phyloP scores from a whole-genome alignment of 2,888 invertebrate genomes.

The Drosophila longiperda region DNA sequence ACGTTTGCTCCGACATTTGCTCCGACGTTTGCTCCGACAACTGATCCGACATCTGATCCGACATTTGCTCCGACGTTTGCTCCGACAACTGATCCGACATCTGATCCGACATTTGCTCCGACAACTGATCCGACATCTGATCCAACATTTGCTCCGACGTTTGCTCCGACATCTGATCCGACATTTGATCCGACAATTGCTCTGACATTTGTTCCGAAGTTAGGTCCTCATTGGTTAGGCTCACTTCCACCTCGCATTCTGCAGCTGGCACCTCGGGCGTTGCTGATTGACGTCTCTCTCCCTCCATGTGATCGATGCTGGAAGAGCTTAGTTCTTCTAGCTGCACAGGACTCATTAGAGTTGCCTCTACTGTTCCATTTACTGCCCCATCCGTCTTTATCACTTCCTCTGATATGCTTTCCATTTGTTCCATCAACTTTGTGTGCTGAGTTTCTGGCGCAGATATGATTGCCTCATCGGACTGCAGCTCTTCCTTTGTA shows the following conservation, averaged over 20 bases:
- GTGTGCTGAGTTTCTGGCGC: not conserved
- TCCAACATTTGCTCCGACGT: too few relatives aligned
- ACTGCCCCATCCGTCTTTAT: not conserved
- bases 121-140: too few relatives aligned
- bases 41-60: not conserved
- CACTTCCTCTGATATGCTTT: slow-evolving; percentile 7
- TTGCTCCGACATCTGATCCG: too few relatives aligned
- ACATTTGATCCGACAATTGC: not conserved
- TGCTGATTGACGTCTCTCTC: not conserved
- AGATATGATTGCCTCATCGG: not conserved
- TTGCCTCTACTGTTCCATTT: slow-evolving; percentile 9
- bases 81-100: too few relatives aligned
- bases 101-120: too few relatives aligned
- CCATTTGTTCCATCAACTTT: not conserved
- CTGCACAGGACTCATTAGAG: slow-evolving; percentile 39
- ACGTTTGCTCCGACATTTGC: not conserved
- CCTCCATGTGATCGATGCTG: slow-evolving; percentile 34
- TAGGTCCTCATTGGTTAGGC: slow-evolving; percentile 2
- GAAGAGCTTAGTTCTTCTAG: slow-evolving; percentile 65
- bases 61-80: not conserved
- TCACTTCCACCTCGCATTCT: slow-evolving; percentile 24
- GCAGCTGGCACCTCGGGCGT: slow-evolving; percentile 26
- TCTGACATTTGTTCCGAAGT: slow-evolving; percentile 13
- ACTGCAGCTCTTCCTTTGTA: not conserved
- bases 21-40: slow-evolving; percentile 8